Base-by-base conservation (phyloP, 1,140 invertebrate genomes). In the Bursaphelenchus mucronatus region DNA sequence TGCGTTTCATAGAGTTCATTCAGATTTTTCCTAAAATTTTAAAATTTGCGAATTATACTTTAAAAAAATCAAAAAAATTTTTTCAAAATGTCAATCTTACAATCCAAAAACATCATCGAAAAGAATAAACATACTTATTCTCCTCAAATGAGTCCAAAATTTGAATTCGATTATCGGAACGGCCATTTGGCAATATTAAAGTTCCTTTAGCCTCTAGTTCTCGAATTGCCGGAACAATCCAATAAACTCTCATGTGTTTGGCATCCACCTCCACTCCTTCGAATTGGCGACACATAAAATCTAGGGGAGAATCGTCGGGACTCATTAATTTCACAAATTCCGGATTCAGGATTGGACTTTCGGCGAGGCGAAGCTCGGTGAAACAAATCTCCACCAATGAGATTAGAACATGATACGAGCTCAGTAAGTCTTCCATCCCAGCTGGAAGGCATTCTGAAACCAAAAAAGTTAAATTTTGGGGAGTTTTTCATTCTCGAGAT, bases 1-100 rank as follows among this genome's bases (percentile, higher is more conserved):
- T 90, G 90, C 67, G 90, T 89, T 81, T 96, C 93, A 81, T 97
- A 97, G 30, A 87, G 83, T 81, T 88, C 90, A 70, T 90, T 86
- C 0, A 86, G 84, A 17, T 82, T 80, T 71, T 88, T 85, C 1
- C 88, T 88, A 51, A 15, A 69, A n/a, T 40, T 63, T n/a, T n/a
- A n/a, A n/a, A n/a, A n/a, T n/a, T n/a, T n/a, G n/a, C n/a, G n/a
- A n/a, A n/a, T n/a, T n/a, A n/a, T n/a, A n/a, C n/a, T n/a, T n/a
- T n/a, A n/a, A n/a, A n/a, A n/a, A n/a, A n/a, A n/a, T n/a, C n/a
- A n/a, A n/a, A n/a, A n/a, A n/a, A n/a, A n/a, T n/a, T n/a, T n/a
- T n/a, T n/a, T n/a, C n/a, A 30, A 30, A 30, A 30, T 30, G 30
- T 5, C 30, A 1, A 30, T 30, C 5, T 30, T 30, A 30, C 5